Percentiles rank a stretch among this genome's conserved stretches.
Conservation (phyloP, 2,888 invertebrate species). For the Amphimallon solstitiale region DNA sequence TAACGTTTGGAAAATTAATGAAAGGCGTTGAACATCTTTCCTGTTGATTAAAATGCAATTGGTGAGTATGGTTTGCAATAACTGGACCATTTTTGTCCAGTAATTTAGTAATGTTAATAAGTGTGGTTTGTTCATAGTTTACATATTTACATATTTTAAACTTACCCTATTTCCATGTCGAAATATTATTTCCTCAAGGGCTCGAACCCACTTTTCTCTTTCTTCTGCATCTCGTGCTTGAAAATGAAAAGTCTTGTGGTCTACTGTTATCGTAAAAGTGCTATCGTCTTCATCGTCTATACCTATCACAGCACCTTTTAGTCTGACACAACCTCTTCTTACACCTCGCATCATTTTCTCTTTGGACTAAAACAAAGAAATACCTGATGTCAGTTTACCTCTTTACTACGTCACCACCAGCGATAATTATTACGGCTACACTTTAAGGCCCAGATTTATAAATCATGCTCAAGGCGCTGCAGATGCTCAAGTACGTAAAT, state of each 20-base stretch:
- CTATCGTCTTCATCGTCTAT: constrained; percentile 99
- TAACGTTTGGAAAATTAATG: too few species aligned
- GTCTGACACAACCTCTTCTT: constrained; percentile 94
- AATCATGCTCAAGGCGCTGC: too few species aligned
- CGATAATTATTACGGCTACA: neutral
- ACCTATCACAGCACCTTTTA: constrained; percentile 96
- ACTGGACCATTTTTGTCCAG: too few species aligned
- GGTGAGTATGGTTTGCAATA: too few species aligned
- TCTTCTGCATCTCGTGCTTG: constrained; percentile 96
- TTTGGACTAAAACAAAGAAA: constrained; percentile 80
- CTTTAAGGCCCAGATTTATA: too few species aligned
- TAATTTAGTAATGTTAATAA: too few species aligned
- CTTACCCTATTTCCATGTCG: constrained; percentile 77
- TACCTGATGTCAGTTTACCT: too few species aligned
- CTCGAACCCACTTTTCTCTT: constrained; percentile 95
- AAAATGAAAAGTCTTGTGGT: constrained; percentile 99
- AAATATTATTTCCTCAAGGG: constrained; percentile 92
- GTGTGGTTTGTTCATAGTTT: too few species aligned
- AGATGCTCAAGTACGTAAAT: too few species aligned
- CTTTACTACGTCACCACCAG: neutral
- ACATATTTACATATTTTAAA: too few species aligned
- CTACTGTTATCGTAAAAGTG: constrained; percentile 98
- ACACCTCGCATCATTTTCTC: constrained; percentile 99
- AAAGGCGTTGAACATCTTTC: too few species aligned
- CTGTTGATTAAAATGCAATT: too few species aligned